phyloP scores from a whole-genome alignment of 2,113 vertebrate species.

The Rattus rattus region DNA sequence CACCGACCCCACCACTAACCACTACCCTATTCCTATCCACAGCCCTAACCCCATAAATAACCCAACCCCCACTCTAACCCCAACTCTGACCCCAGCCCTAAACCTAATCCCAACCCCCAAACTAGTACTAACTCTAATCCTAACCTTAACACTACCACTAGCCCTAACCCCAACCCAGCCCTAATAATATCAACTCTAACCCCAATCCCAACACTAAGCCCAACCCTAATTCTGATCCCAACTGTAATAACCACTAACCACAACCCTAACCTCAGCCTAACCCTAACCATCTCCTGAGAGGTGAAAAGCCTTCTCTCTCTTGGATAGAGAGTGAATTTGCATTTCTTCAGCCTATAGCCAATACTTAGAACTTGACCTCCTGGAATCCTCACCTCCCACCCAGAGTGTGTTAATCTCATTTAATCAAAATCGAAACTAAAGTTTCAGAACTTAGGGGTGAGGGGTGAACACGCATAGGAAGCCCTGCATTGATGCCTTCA shows the following conservation, averaged over 20 bases:
- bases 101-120: neutral
- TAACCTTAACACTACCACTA: neutral
- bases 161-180: neutral
- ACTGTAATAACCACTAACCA: neutral
- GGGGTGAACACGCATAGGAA: neutral
- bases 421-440: neutral
- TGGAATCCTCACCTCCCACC: neutral
- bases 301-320: neutral
- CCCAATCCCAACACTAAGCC: neutral
- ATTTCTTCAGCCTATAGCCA: neutral
- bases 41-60: no score
- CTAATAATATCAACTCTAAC: neutral
- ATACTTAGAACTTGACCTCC: neutral
- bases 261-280: neutral
- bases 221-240: neutral
- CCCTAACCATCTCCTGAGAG: neutral
- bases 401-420: neutral
- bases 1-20: neutral
- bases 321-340: neutral
- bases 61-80: neutral
- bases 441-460: neutral
- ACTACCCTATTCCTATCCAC: neutral
- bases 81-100: no score
- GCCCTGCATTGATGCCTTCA: neutral
- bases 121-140: neutral